phyloP scores from a whole-genome alignment of 2,797 vertebrate genomes.

The Echeneis naucrates region DNA sequence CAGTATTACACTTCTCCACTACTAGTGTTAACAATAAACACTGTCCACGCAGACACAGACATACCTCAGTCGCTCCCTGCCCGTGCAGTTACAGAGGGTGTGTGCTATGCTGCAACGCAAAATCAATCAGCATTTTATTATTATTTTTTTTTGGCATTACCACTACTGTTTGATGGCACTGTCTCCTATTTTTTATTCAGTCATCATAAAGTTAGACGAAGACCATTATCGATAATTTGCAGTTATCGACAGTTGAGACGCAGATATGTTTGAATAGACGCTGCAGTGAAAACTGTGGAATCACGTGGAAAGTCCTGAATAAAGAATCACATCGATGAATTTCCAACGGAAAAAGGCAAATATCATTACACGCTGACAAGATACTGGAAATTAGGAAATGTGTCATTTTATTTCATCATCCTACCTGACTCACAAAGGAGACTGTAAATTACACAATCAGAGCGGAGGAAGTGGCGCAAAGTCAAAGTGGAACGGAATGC shows the following conservation, averaged over 20 bases:
- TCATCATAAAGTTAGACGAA: slow-evolving; percentile 17
- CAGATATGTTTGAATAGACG: slow-evolving; percentile 24
- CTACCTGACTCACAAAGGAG: slow-evolving; percentile 2
- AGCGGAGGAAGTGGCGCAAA: slow-evolving; percentile 23
- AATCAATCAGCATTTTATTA: slow-evolving; percentile 3
- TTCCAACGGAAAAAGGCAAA: slow-evolving; percentile 28
- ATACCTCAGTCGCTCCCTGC: background rate
- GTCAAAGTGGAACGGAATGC: slow-evolving; percentile 45
- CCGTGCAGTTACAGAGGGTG: background rate
- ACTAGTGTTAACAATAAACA: slow-evolving; percentile 14
- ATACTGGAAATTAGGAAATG: slow-evolving; percentile 12
- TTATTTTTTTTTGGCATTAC: background rate
- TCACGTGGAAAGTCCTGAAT: slow-evolving; percentile 22
- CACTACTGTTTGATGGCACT: slow-evolving; percentile 5
- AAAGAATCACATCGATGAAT: slow-evolving; percentile 21
- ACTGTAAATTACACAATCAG: slow-evolving; percentile 1
- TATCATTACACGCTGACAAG: slow-evolving; percentile 7
- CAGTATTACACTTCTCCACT: slow-evolving; percentile 39
- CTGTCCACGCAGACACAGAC: background rate
- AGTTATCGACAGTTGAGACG: slow-evolving; percentile 7
- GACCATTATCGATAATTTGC: slow-evolving; percentile 31
- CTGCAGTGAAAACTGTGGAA: slow-evolving; percentile 12
- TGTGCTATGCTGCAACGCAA: background rate
- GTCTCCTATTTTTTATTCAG: slow-evolving; percentile 14
- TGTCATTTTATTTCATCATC: slow-evolving; percentile 4